These are phyloP conservation scores for Parnassius apollo DNA, from an alignment of 2,888 invertebrate species.

Conservation along the genomic window DNA sequence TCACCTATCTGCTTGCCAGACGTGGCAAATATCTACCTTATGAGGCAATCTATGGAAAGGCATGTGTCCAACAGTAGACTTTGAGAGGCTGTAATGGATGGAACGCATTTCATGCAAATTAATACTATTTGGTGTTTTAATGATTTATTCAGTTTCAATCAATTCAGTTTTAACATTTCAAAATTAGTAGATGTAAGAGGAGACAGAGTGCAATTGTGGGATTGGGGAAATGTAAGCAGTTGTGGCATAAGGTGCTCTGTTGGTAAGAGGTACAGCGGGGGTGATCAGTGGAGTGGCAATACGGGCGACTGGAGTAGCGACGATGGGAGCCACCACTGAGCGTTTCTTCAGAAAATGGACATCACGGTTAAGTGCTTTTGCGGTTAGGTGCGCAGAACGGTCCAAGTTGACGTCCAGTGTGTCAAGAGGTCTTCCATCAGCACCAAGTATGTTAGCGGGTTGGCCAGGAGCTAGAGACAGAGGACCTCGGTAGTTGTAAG, in stretches of 20 bases:
- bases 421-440: constrained; percentile 71
- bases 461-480: constrained; percentile 68
- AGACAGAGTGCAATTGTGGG: not conserved
- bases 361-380: constrained; percentile 58
- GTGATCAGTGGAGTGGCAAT: not conserved
- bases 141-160: not conserved
- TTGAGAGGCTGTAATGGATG: too few relatives aligned
- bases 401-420: constrained; percentile 73
- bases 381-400: constrained; percentile 65
- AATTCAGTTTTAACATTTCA: not conserved
- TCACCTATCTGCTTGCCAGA: too few relatives aligned
- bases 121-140: not conserved
- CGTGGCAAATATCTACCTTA: too few relatives aligned
- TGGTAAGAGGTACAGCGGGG: not conserved
- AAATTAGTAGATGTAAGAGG: not conserved
- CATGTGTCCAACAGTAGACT: too few relatives aligned
- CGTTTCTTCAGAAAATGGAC: constrained; percentile 55
- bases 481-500: constrained; percentile 57
- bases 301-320: constrained; percentile 38
- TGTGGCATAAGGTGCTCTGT: not conserved
- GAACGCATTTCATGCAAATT: too few relatives aligned
- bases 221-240: not conserved
- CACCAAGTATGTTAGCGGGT: constrained; percentile 66
- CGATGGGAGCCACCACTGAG: constrained; percentile 47
- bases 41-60: too few relatives aligned